Evolutionary conservation across 2,797 vertebrate species (phyloP).

Genomic region (Myiothlypis chrysogaster): DNA sequence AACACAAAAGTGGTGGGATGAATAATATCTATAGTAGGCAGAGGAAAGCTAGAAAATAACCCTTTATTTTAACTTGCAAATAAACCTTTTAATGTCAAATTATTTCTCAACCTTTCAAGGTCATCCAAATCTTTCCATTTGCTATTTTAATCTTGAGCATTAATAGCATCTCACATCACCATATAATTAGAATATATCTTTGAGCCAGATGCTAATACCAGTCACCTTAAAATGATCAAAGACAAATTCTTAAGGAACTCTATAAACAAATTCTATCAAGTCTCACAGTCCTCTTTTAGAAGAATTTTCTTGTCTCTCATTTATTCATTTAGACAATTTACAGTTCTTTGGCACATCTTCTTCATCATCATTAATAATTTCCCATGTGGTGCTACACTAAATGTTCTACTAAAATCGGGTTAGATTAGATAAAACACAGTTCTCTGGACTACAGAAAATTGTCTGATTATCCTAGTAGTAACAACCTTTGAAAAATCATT

Average conservation of each 20-base stretch:
- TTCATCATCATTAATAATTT: neutral
- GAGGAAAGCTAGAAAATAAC: neutral
- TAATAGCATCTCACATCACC: neutral
- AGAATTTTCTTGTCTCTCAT: neutral
- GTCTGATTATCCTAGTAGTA: neutral
- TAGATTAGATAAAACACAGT: neutral
- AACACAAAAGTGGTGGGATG: neutral
- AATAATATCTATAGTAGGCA: neutral
- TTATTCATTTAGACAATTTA: neutral
- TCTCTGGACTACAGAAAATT: neutral
- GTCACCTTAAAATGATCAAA: neutral
- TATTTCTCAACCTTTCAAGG: neutral
- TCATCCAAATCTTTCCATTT: neutral
- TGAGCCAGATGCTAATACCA: neutral
- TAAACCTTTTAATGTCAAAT: neutral
- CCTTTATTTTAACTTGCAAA: neutral
- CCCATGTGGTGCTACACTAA: neutral
- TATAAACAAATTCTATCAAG: neutral
- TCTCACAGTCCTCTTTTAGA: neutral
- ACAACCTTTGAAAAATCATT: neutral
- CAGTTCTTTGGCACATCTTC: neutral
- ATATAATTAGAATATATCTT: neutral
- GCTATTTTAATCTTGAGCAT: neutral
- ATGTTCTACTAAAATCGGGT: neutral
- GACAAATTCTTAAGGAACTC: neutral